These are phyloP conservation scores for Upupa epops DNA, from an alignment of 2,113 vertebrate species.

Conservation along the genomic window DNA sequence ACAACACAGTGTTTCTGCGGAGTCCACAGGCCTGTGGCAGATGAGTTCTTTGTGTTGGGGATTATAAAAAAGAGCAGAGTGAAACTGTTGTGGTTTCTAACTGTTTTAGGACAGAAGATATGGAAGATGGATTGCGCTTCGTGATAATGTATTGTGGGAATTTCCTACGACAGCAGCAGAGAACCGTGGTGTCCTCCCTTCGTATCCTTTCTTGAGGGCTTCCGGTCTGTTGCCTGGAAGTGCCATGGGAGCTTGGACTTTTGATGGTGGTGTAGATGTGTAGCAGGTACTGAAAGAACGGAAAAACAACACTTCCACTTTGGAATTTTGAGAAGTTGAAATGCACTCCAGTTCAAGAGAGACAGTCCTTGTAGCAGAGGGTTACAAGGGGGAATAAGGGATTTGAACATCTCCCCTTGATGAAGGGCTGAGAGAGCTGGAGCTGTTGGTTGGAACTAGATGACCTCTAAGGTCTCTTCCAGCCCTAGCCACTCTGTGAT, in stretches of 20 bases:
- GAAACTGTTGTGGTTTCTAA: neutral
- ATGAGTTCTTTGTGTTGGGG: neutral
- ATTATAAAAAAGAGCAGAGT: neutral
- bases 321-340: neutral
- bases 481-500: too few species aligned
- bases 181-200: constrained; percentile 73
- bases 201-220: constrained; percentile 82
- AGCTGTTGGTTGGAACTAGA: too few species aligned
- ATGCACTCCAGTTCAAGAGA: too few species aligned
- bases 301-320: neutral
- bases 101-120: constrained; percentile 70
- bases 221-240: neutral
- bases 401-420: too few species aligned
- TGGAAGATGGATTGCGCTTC: constrained; percentile 73
- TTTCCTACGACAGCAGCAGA: constrained; percentile 82
- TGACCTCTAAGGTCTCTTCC: too few species aligned
- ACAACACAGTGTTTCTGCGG: neutral
- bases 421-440: too few species aligned
- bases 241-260: neutral
- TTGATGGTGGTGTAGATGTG: neutral
- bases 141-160: constrained; percentile 82
- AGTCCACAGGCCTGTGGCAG: neutral
- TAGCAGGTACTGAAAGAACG: neutral
- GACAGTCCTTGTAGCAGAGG: too few species aligned
- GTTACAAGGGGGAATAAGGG: too few species aligned